These are phyloP conservation scores for Lamproptera curius DNA, from an alignment of 2,888 invertebrate species.

Conservation along the genomic window DNA sequence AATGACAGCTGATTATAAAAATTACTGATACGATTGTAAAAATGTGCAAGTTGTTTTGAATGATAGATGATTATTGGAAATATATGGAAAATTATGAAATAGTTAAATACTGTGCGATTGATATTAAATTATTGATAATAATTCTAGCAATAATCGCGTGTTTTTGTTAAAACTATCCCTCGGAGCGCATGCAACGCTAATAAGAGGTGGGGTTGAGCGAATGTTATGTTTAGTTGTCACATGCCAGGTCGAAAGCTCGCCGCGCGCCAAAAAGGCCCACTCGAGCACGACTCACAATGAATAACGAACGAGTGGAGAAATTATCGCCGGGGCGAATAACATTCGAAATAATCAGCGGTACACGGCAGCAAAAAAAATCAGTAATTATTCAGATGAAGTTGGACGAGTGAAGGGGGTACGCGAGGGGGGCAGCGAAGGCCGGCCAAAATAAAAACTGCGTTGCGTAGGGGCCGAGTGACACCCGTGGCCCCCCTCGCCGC, in stretches of 20 bases:
- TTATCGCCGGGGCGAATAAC: conserved; percentile 75
- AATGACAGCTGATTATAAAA: no score
- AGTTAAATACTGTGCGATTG: no score
- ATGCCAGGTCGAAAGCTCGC: not conserved
- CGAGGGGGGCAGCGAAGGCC: conserved; percentile 75
- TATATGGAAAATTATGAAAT: no score
- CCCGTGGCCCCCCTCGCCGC: conserved; percentile 51
- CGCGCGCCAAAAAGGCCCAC: conserved; percentile 12
- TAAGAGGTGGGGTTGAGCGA: not conserved
- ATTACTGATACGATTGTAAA: no score
- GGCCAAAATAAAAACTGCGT: conserved; percentile 77
- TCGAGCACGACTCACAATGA: conserved; percentile 32
- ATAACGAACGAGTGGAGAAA: conserved; percentile 66
- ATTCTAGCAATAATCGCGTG: conserved; percentile 3
- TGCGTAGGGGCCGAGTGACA: conserved; percentile 77
- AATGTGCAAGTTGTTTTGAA: no score
- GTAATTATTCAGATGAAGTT: conserved; percentile 79
- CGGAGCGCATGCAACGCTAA: not conserved
- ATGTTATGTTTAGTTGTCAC: not conserved
- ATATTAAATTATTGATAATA: no score
- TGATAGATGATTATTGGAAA: no score
- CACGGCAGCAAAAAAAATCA: conserved; percentile 76
- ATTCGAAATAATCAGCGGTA: conserved; percentile 78
- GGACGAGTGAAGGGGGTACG: conserved; percentile 73
- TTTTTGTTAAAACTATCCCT: not conserved